A percentile compares a stretch with the other conserved stretches of the same genome.
phyloP scores from a whole-genome alignment of 2,797 vertebrate genomes.

The Sebastes aleutianus region DNA sequence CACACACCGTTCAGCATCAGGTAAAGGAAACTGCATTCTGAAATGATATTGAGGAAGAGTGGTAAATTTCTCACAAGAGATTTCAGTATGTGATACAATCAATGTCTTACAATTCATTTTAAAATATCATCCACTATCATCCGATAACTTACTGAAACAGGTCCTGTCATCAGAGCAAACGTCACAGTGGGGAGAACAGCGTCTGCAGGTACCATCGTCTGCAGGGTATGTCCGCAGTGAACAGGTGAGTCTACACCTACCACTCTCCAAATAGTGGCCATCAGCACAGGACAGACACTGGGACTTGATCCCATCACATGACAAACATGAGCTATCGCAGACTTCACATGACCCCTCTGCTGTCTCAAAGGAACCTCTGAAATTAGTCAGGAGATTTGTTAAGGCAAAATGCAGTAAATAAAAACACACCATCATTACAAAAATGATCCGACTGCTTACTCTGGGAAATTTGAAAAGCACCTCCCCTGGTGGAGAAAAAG shows the following conservation, averaged over 20 bases:
- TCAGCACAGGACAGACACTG: conserved; percentile 82
- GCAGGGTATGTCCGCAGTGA: conserved; percentile 75
- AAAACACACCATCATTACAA: too few relatives aligned
- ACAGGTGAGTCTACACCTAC: conserved; percentile 78
- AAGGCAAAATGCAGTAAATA: background rate
- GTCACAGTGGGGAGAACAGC: conserved; percentile 81
- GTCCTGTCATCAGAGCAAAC: conserved; percentile 74
- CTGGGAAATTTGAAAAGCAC: too few relatives aligned
- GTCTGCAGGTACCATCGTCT: conserved; percentile 79
- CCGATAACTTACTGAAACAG: conserved; percentile 78
- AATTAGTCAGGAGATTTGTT: background rate
- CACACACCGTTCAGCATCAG: conserved; percentile 83
- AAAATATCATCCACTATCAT: background rate
- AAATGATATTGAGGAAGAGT: background rate
- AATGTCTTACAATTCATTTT: background rate
- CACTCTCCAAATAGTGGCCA: conserved; percentile 77
- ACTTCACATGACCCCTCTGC: conserved; percentile 71
- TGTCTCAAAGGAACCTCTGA: conserved; percentile 81
- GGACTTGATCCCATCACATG: conserved; percentile 78
- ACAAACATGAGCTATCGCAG: conserved; percentile 79
- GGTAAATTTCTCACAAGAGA: background rate
- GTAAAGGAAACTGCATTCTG: conserved; percentile 86
- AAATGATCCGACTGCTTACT: too few relatives aligned
- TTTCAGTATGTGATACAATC: background rate
- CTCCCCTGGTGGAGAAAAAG: too few relatives aligned